Base-by-base conservation (phyloP, 1,140 invertebrate species). In the Rhyzopertha dominica region DNA sequence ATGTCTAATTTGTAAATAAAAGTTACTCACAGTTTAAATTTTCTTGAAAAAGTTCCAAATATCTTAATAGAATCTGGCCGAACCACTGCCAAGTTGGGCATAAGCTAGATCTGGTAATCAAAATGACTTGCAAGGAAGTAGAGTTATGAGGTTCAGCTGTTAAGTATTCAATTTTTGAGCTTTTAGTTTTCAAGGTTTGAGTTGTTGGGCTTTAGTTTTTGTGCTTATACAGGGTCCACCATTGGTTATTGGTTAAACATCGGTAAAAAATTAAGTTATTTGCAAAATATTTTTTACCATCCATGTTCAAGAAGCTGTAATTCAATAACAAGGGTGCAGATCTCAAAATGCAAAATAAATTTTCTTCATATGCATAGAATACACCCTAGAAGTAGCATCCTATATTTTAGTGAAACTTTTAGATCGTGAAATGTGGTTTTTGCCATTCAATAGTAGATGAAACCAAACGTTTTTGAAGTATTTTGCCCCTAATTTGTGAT, bases 401-500 rank as follows among this genome's bases (percentile, higher is more conserved):
- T 30, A 18, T 29, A 25, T 3, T 13, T 14, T 25, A 8, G n/a
- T 19, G 4, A 26, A 24, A 17, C 23, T 28, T 25, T 41, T 36
- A 10, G 4, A 23, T 36, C n/a, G 10, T 36, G 24, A 4, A 10
- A 22, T 36, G 12, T 20, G 13, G 10, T n/a, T n/a, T n/a, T n/a
- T n/a, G n/a, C n/a, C n/a, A n/a, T n/a, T n/a, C n/a, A n/a, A n/a
- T n/a, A n/a, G n/a, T n/a, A n/a, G n/a, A n/a, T n/a, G n/a, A n/a
- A n/a, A n/a, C n/a, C n/a, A 32, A 32, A 12, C 9, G 24, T 22
- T n/a, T 36, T 36, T 22, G 16, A 19, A 13, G 34, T 22, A 36
- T 36, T 36, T 26, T 36, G 16, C 20, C 24, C 13, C 20, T 36
- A 36, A 22, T 22, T 36, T 36, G 34, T 36, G 20, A 36, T 36